These are phyloP conservation scores for Rhinoderma darwinii DNA, from an alignment of 2,113 vertebrate species.

Conservation along the genomic window DNA sequence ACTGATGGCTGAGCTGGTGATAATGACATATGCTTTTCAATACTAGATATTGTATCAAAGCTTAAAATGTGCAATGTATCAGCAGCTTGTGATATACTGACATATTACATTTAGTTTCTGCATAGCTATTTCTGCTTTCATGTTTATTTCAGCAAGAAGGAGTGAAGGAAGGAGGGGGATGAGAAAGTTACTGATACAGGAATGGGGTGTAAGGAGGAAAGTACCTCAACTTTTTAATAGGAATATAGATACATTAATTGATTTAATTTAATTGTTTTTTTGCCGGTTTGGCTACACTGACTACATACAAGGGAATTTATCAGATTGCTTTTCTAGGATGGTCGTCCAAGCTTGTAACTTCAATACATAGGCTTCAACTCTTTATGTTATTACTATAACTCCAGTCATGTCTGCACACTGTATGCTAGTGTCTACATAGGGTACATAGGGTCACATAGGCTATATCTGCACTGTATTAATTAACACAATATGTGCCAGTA, in stretches of 20 bases:
- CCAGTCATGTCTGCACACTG: no score
- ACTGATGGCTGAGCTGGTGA: constrained; percentile 36
- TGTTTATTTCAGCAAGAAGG: background rate
- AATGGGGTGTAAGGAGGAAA: background rate
- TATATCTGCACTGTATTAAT: no score
- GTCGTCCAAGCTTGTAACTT: no score
- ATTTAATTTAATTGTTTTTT: no score
- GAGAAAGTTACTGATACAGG: background rate
- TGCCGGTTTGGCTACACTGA: no score
- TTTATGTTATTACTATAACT: no score
- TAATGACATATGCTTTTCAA: constrained; percentile 37
- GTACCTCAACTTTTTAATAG: background rate
- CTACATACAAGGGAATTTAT: no score
- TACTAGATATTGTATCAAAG: constrained; percentile 1
- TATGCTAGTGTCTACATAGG: no score
- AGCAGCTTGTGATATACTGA: constrained; percentile 28
- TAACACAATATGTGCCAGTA: background rate
- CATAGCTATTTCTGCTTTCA: background rate
- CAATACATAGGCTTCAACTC: no score
- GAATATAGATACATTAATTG: background rate
- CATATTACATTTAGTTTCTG: background rate
- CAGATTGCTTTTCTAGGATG: no score
- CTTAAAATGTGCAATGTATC: constrained; percentile 2
- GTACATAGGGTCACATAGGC: background rate
- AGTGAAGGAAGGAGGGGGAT: no score